Conservation (phyloP, 2,888 invertebrate genomes). For the Andrena hattorfiana region DNA sequence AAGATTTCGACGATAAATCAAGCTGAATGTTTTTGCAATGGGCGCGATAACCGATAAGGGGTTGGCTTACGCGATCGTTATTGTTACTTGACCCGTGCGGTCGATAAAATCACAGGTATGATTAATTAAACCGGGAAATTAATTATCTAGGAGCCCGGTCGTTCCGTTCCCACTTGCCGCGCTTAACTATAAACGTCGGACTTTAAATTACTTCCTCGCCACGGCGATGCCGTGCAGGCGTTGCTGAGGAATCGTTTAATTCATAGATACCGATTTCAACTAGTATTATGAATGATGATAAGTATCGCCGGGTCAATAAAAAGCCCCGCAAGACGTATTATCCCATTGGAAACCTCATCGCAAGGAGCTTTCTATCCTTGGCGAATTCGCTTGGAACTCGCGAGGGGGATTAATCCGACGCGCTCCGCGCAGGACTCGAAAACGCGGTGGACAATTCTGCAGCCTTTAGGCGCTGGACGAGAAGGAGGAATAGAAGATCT, state of each 20-base stretch:
- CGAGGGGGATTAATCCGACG: background rate
- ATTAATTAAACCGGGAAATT: conserved; percentile 70
- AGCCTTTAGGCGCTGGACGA: background rate
- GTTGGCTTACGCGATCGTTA: conserved; percentile 51
- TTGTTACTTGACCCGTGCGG: conserved; percentile 53
- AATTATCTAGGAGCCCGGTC: conserved; percentile 64
- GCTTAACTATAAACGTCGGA: conserved; percentile 57
- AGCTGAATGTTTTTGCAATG: conserved; percentile 2
- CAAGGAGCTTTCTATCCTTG: background rate
- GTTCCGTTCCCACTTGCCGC: conserved; percentile 53
- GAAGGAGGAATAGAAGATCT: background rate
- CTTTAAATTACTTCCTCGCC: conserved; percentile 68
- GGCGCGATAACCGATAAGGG: conserved; percentile 33
- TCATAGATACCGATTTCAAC: conserved; percentile 61
- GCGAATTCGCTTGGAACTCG: background rate
- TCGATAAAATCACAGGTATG: conserved; percentile 62
- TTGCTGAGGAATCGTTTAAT: conserved; percentile 68
- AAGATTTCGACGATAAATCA: conserved; percentile 40
- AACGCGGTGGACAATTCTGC: background rate
- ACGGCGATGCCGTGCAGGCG: conserved; percentile 32
- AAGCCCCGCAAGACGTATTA: conserved; percentile 45
- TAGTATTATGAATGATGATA: conserved; percentile 56
- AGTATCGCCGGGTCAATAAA: conserved; percentile 35
- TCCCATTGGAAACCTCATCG: conserved; percentile 26
- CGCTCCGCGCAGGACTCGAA: background rate